These are phyloP conservation scores for Pristionchus mayeri DNA, from an alignment of 2,888 invertebrate genomes.

Conservation along the genomic window DNA sequence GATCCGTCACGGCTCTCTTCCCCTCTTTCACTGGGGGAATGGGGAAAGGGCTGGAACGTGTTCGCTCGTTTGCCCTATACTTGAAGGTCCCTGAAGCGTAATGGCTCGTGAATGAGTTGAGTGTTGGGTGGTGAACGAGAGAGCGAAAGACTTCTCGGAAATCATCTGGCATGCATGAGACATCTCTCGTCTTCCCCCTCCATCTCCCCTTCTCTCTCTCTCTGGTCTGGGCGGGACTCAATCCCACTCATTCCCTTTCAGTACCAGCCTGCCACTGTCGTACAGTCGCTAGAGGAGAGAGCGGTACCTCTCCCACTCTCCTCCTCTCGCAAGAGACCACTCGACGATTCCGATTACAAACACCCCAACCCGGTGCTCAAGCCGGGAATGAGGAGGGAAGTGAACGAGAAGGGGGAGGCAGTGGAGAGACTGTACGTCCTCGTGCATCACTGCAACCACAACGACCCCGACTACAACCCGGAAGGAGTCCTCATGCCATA, in stretches of 20 bases:
- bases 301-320: not conserved
- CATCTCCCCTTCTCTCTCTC: too few species aligned
- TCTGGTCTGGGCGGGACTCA: not conserved
- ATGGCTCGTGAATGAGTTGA: slow-evolving; percentile 27
- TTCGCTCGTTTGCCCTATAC: not conserved
- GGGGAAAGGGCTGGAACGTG: too few species aligned
- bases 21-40: too few species aligned
- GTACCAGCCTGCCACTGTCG: not conserved
- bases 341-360: not conserved
- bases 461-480: not conserved
- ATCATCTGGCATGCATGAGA: slow-evolving; percentile 28
- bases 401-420: slow-evolving; percentile 6
- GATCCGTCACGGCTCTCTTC: too few species aligned
- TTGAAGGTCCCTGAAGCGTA: not conserved
- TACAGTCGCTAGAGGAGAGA: not conserved
- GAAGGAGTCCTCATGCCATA: not conserved
- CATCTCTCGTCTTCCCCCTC: not conserved
- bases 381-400: not conserved
- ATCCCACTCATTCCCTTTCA: not conserved
- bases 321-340: not conserved
- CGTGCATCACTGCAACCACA: not conserved
- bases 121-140: not conserved
- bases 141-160: not conserved
- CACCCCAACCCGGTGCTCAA: not conserved
- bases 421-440: not conserved